Conservation (phyloP, 2,888 invertebrate genomes). For the Rhagophthalmus giganteus region DNA sequence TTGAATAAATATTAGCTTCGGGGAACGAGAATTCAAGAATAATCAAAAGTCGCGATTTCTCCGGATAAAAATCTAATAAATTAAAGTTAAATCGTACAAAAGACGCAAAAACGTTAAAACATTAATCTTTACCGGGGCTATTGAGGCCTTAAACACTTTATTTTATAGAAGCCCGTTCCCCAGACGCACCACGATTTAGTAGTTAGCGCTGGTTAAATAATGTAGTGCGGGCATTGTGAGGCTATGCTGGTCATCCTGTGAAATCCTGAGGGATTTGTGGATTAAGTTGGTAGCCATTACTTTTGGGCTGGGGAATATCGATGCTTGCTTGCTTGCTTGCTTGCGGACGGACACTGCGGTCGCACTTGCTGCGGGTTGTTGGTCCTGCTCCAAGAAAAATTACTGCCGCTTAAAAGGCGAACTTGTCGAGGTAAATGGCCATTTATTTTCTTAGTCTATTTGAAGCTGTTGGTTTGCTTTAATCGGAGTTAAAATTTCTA, state of each 20-base stretch:
- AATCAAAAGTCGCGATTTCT: not conserved
- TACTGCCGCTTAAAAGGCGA: constrained; percentile 25
- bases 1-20: too few relatives aligned
- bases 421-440: constrained; percentile 28
- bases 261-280: constrained; percentile 51
- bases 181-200: constrained; percentile 51
- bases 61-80: constrained; percentile 12
- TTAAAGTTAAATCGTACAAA: constrained; percentile 11
- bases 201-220: constrained; percentile 56
- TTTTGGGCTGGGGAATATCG: constrained; percentile 48
- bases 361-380: constrained; percentile 28
- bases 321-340: too few relatives aligned
- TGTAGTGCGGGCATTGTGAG: constrained; percentile 53
- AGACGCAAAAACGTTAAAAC: constrained; percentile 27
- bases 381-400: constrained; percentile 28
- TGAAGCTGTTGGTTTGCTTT: constrained; percentile 18
- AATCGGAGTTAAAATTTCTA: constrained; percentile 14
- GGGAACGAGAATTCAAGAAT: constrained; percentile 2
- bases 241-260: constrained; percentile 49
- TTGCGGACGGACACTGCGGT: constrained; percentile 45
- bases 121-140: constrained; percentile 30
- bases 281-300: constrained; percentile 54
- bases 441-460: constrained; percentile 16
- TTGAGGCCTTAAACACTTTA: constrained; percentile 41
- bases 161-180: constrained; percentile 41